These are phyloP conservation scores for Apamea monoglypha DNA, from an alignment of 2,888 invertebrate genomes.

Conservation along the genomic window DNA sequence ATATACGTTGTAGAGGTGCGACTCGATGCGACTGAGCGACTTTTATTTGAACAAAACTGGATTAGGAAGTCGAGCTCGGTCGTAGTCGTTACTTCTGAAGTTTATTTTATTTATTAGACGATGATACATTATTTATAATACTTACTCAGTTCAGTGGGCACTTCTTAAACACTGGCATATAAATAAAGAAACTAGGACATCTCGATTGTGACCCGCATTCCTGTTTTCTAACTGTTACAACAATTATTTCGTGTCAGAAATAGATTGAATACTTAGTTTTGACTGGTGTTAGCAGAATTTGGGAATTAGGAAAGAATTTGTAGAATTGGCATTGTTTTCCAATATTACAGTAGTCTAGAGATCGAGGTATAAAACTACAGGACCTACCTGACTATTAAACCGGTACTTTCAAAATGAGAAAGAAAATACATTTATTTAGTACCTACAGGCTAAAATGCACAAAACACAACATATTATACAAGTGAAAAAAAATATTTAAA, in stretches of 20 bases:
- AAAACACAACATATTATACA: too few species aligned
- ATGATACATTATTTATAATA: conserved; percentile 50
- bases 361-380: not conserved
- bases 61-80: conserved; percentile 44
- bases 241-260: conserved; percentile 43
- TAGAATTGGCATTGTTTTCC: conserved; percentile 17
- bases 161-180: conserved; percentile 38
- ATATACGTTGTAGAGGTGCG: conserved; percentile 17
- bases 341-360: not conserved
- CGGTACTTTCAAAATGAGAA: not conserved
- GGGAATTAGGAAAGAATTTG: conserved; percentile 23
- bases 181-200: conserved; percentile 43
- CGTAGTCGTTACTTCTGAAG: conserved; percentile 33
- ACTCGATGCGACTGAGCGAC: conserved; percentile 23
- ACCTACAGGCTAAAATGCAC: too few species aligned
- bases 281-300: conserved; percentile 45
- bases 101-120: conserved; percentile 53
- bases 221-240: conserved; percentile 41
- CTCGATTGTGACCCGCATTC: conserved; percentile 46
- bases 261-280: conserved; percentile 44
- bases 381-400: not conserved
- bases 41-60: conserved; percentile 45
- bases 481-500: too few species aligned
- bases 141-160: conserved; percentile 16
- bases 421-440: too few species aligned